Percentiles rank a stretch among this genome's conserved stretches.
Conservation (phyloP, 2,888 invertebrate genomes). For the Dioctria rufipes region DNA sequence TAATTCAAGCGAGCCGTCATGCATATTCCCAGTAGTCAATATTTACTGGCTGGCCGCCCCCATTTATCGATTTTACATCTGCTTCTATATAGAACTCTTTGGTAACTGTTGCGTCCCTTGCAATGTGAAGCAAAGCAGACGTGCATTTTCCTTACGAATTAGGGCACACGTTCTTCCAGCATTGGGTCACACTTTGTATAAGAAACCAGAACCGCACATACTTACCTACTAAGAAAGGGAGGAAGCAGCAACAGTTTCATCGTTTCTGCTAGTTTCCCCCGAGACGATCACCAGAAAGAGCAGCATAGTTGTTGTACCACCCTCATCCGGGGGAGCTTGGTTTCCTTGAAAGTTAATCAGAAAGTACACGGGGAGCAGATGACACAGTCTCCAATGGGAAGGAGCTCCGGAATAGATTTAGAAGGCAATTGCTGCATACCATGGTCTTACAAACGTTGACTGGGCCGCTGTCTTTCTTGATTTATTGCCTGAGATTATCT, state of each 20-base stretch:
- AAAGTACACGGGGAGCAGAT: conserved; percentile 12
- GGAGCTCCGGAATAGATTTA: neutral
- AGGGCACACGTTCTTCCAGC: conserved; percentile 6
- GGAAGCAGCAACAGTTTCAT: neutral
- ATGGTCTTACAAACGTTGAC: neutral
- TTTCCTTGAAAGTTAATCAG: conserved; percentile 26
- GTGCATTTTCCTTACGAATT: conserved; percentile 24
- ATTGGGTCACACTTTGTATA: neutral
- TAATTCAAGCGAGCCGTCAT: neutral
- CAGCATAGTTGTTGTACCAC: neutral
- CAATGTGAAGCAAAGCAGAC: conserved; percentile 1
- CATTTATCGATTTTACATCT: conserved; percentile 20
- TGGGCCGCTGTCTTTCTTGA: neutral
- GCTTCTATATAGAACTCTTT: neutral
- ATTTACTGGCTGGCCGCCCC: conserved; percentile 25
- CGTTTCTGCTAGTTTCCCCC: neutral
- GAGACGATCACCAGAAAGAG: neutral
- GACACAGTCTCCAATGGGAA: neutral
- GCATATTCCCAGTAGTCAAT: conserved; percentile 15
- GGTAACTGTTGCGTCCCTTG: conserved; percentile 25
- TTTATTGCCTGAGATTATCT: conserved; percentile 38
- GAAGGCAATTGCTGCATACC: conserved; percentile 14
- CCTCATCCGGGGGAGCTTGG: neutral
- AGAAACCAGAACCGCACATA: neutral
- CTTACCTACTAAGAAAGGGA: neutral